These are phyloP conservation scores for Magallana ariakensis DNA, from an alignment of 1,140 invertebrate genomes.

Conservation along the genomic window DNA sequence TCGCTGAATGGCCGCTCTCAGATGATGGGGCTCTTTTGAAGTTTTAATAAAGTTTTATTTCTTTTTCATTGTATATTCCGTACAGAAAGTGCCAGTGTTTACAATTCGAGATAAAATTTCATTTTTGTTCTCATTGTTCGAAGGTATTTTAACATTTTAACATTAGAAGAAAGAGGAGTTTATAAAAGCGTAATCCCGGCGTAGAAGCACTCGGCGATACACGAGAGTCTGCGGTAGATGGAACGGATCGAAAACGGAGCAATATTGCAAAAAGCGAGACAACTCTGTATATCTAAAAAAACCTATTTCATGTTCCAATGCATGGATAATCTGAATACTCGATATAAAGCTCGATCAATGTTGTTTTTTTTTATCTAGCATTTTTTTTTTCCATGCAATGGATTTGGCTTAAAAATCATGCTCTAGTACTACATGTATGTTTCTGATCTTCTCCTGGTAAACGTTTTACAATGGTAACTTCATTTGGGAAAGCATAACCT, in stretches of 20 bases:
- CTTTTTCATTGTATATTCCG: slow-evolving; percentile 24
- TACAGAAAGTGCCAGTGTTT: slow-evolving; percentile 36
- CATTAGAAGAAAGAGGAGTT: slow-evolving; percentile 19
- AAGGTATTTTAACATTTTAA: slow-evolving; percentile 37
- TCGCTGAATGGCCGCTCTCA: neutral
- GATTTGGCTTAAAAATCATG: too few species aligned
- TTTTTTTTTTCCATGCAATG: too few species aligned
- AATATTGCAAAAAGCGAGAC: neutral
- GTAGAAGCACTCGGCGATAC: neutral
- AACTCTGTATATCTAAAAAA: neutral
- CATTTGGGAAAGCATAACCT: too few species aligned
- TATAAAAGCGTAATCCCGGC: slow-evolving; percentile 19
- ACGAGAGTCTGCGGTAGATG: neutral
- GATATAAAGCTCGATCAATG: too few species aligned
- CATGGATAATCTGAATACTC: too few species aligned
- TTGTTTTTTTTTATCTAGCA: too few species aligned
- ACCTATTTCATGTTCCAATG: too few species aligned
- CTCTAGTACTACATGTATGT: too few species aligned
- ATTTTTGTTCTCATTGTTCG: slow-evolving; percentile 31
- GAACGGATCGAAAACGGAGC: neutral
- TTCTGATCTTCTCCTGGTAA: too few species aligned
- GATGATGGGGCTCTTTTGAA: slow-evolving; percentile 26
- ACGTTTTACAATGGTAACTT: too few species aligned
- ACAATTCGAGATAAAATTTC: slow-evolving; percentile 37
- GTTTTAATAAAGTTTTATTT: slow-evolving; percentile 38